phyloP scores from a whole-genome alignment of 2,888 invertebrate genomes.

The Globia sparganii region DNA sequence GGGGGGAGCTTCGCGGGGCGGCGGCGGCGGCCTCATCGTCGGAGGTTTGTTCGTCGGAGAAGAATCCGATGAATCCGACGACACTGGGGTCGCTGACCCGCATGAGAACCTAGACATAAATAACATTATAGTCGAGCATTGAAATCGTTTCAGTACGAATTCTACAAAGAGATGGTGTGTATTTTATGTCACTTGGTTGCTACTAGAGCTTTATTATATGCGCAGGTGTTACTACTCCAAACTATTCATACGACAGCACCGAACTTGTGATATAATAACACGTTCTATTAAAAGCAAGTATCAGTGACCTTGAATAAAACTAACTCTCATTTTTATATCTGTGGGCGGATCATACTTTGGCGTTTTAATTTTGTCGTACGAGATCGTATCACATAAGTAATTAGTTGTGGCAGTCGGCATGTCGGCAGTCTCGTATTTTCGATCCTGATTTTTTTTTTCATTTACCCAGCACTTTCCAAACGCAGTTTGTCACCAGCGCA shows the following conservation, averaged over 20 bases:
- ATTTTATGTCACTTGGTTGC: not conserved
- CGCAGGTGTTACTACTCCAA: not conserved
- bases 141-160: not conserved
- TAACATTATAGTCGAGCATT: constrained; percentile 4
- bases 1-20: constrained; percentile 75
- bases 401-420: not conserved
- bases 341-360: no score
- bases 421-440: not conserved
- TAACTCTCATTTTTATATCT: not conserved
- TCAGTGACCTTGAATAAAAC: not conserved
- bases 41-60: constrained; percentile 75
- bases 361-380: not conserved
- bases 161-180: not conserved
- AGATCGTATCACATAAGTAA: not conserved
- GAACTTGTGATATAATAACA: not conserved
- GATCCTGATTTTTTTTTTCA: not conserved
- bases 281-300: not conserved
- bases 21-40: constrained; percentile 48
- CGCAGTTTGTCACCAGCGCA: constrained; percentile 39
- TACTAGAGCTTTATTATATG: not conserved
- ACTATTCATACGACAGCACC: not conserved
- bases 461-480: constrained; percentile 24
- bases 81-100: constrained; percentile 85
- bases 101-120: constrained; percentile 80
- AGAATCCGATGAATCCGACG: constrained; percentile 84